Percentiles rank a stretch among this genome's conserved stretches.
These are phyloP conservation scores for Ecdyonurus torrentis DNA, from an alignment of 2,888 invertebrate species.

Conservation along the genomic window DNA sequence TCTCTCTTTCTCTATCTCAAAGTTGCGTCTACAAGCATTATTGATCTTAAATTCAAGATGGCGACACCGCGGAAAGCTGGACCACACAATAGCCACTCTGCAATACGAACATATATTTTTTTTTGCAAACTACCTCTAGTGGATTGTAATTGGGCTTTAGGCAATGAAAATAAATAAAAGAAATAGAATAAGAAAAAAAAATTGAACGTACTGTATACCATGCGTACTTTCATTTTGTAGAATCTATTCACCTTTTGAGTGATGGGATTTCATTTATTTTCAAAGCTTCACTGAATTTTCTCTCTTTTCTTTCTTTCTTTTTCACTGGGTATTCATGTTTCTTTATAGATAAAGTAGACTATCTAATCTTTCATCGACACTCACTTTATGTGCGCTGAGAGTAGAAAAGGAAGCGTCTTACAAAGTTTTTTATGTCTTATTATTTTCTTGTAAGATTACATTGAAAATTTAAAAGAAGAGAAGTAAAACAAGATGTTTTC, in stretches of 20 bases:
- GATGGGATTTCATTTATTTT: not conserved
- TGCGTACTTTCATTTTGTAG: not conserved
- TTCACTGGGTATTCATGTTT: too few species aligned
- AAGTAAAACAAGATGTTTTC: too few species aligned
- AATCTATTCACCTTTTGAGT: not conserved
- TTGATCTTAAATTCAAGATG: not conserved
- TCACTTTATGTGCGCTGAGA: too few species aligned
- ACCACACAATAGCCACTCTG: not conserved
- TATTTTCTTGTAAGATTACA: too few species aligned
- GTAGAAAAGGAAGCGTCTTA: too few species aligned
- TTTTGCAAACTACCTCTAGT: not conserved
- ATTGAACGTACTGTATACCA: not conserved
- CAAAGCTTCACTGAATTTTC: too few species aligned
- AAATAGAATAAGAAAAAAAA: not conserved
- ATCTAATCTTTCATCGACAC: too few species aligned
- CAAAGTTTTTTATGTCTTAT: too few species aligned
- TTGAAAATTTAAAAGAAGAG: too few species aligned
- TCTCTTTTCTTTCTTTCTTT: too few species aligned
- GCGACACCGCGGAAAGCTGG: not conserved
- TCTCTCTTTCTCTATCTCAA: not conserved
- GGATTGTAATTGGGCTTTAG: not conserved
- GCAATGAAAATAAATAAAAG: not conserved
- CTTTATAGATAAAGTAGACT: too few species aligned
- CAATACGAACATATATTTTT: too few species aligned
- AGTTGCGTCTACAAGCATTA: not conserved